phyloP scores from a whole-genome alignment of 2,113 vertebrate species.

The Danionella cerebrum region DNA sequence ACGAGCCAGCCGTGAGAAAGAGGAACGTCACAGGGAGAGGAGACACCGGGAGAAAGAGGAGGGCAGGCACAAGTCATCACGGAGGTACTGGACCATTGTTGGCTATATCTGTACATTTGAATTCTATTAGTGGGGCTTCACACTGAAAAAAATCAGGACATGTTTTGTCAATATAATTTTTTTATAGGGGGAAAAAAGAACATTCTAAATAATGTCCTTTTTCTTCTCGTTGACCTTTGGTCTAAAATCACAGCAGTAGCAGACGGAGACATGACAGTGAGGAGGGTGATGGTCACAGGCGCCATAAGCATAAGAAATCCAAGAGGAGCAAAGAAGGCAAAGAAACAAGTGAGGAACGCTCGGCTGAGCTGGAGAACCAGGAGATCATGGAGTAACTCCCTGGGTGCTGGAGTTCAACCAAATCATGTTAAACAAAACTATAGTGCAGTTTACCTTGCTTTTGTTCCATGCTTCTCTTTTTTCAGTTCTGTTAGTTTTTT shows the following conservation, averaged over 20 bases:
- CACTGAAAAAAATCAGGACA: too few species aligned
- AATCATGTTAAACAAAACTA: not conserved
- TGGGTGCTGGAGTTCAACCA: not conserved
- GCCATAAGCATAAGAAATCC: constrained; percentile 99
- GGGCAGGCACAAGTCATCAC: constrained; percentile 91
- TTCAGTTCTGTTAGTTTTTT: constrained; percentile 39
- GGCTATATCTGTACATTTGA: too few species aligned
- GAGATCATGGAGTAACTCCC: constrained; percentile 74
- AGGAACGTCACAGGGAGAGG: constrained; percentile 88
- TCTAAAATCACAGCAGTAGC: constrained; percentile 78
- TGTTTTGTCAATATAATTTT: too few species aligned
- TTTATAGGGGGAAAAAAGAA: too few species aligned
- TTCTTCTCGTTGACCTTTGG: not conserved
- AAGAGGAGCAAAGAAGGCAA: constrained; percentile 99
- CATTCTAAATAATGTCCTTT: too few species aligned
- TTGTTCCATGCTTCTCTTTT: constrained; percentile 27
- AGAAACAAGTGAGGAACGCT: constrained; percentile 81
- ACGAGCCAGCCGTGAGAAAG: constrained; percentile 85
- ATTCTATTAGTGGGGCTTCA: too few species aligned
- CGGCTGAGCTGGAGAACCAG: constrained; percentile 84
- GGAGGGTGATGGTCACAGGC: constrained; percentile 92
- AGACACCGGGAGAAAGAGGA: constrained; percentile 96
- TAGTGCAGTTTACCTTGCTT: constrained; percentile 1
- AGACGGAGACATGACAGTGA: constrained; percentile 93
- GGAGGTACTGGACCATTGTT: constrained; percentile 72